A percentile compares a stretch with the other conserved stretches of the same genome.
Evolutionary conservation across 1,140 invertebrate genomes (phyloP).

Genomic region (Apolygus lucorum): DNA sequence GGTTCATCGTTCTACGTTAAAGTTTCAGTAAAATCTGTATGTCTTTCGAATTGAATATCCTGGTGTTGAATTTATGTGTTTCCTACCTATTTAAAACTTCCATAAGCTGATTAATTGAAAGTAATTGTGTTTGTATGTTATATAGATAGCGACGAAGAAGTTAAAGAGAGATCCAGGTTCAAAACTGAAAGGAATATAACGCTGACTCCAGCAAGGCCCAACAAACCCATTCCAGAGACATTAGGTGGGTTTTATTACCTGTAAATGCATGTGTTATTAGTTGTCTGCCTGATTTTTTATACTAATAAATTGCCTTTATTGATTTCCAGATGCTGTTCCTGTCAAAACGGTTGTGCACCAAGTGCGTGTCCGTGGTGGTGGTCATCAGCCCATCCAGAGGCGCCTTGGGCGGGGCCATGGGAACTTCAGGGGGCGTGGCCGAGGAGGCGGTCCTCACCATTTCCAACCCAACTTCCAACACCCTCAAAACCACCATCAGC

Average conservation of each 20-base stretch:
- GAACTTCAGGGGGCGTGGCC: background rate
- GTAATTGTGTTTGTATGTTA: too few relatives aligned
- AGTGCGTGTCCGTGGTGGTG: background rate
- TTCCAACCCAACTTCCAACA: background rate
- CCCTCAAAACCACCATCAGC: too few relatives aligned
- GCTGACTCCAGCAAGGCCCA: background rate
- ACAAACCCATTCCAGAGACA: conserved; percentile 22
- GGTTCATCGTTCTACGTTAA: too few relatives aligned
- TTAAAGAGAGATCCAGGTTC: conserved; percentile 15
- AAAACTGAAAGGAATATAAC: conserved; percentile 21
- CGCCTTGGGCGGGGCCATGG: background rate
- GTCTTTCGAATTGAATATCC: too few relatives aligned
- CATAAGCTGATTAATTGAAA: too few relatives aligned
- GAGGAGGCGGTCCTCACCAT: background rate
- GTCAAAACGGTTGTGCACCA: conserved; percentile 7
- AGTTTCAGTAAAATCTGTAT: too few relatives aligned
- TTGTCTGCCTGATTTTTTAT: too few relatives aligned
- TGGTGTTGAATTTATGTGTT: too few relatives aligned
- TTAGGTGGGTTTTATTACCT: conserved; percentile 10
- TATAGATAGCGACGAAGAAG: conserved; percentile 22
- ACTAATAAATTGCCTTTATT: too few relatives aligned
- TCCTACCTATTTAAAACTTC: too few relatives aligned
- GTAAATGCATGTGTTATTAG: too few relatives aligned
- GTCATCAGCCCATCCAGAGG: background rate
- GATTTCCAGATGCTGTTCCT: conserved; percentile 21